These are phyloP conservation scores for Craniophora ligustri DNA, from an alignment of 2,888 invertebrate genomes.

Conservation along the genomic window DNA sequence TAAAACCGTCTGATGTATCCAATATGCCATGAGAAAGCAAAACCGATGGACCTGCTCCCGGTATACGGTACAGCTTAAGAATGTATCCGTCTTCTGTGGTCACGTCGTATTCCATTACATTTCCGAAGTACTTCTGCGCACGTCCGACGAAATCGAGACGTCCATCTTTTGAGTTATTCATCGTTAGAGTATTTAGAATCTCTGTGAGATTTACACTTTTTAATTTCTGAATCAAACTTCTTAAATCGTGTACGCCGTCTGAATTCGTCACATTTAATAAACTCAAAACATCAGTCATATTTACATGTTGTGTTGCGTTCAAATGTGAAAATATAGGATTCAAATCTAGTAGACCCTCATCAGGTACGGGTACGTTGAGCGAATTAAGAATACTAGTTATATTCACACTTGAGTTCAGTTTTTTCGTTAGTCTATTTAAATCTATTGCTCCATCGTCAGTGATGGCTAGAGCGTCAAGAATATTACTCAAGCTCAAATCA, in stretches of 20 bases:
- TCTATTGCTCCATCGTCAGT: too few relatives aligned
- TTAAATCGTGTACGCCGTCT: background rate
- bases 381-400: too few relatives aligned
- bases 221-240: background rate
- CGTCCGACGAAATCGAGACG: constrained; percentile 16
- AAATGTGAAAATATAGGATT: too few relatives aligned
- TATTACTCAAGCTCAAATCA: too few relatives aligned
- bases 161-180: constrained; percentile 5
- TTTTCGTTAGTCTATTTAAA: too few relatives aligned
- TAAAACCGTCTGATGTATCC: constrained; percentile 18
- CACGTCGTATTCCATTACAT: constrained; percentile 16
- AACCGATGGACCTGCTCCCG: constrained; percentile 7
- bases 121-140: constrained; percentile 14
- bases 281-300: too few relatives aligned
- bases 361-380: too few relatives aligned
- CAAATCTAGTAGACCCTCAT: too few relatives aligned
- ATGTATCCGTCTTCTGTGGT: constrained; percentile 38
- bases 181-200: background rate
- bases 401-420: too few relatives aligned
- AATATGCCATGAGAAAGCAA: constrained; percentile 8
- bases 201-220: background rate
- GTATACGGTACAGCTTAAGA: constrained; percentile 24
- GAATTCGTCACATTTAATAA: too few relatives aligned
- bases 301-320: too few relatives aligned
- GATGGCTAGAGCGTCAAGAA: too few relatives aligned